These are phyloP conservation scores for Aegithalos caudatus DNA, from an alignment of 2,113 vertebrate species.

Conservation along the genomic window DNA sequence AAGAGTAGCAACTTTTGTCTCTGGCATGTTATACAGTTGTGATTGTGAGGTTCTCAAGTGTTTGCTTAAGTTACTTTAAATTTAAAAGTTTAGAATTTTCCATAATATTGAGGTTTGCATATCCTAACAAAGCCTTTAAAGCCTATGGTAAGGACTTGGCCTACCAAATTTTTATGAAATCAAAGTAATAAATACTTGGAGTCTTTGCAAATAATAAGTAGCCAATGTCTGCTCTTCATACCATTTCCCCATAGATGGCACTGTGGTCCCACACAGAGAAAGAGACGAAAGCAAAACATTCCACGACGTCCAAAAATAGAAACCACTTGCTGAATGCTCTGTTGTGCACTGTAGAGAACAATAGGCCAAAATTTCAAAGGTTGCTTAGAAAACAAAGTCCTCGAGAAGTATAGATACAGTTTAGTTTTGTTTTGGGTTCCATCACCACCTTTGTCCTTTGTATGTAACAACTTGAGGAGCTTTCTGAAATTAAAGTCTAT, in stretches of 20 bases:
- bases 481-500: not conserved
- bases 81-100: not conserved
- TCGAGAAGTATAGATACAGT: not conserved
- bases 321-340: not conserved
- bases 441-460: not conserved
- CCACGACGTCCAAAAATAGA: conserved; percentile 47
- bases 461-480: not conserved
- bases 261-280: not conserved
- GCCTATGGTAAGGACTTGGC: not conserved
- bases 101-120: not conserved
- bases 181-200: not conserved
- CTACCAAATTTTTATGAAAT: not conserved
- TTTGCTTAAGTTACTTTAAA: not conserved
- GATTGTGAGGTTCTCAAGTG: not conserved
- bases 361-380: not conserved
- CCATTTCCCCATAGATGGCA: conserved; percentile 46
- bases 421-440: not conserved
- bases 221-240: not conserved
- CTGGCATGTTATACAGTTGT: not conserved
- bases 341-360: not conserved
- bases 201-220: not conserved
- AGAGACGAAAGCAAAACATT: not conserved
- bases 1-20: not conserved
- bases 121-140: not conserved
- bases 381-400: not conserved